Percentiles rank a stretch among this genome's conserved stretches.
Conservation (phyloP, 92 coral and sea anemone species). For the Chrysogorgia sp. region DNA sequence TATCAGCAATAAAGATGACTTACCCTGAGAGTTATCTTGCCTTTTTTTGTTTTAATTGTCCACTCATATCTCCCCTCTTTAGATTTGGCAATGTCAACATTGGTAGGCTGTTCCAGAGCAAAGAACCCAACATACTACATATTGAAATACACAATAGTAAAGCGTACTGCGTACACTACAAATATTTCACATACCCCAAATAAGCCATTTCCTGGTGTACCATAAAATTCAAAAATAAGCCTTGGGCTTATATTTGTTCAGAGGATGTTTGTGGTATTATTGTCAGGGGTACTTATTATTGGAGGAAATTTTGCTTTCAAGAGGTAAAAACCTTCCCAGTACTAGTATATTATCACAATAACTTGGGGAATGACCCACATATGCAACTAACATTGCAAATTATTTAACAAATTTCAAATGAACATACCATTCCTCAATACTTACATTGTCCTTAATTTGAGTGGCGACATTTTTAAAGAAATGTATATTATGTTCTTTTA, state of each 20-base stretch:
- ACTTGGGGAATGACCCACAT: too few relatives aligned
- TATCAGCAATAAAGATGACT: neutral
- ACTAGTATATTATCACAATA: too few relatives aligned
- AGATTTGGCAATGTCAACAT: neutral
- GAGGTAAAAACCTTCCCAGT: too few relatives aligned
- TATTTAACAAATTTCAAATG: too few relatives aligned
- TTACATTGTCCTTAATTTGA: conserved; percentile 70
- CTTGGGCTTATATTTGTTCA: too few relatives aligned
- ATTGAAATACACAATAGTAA: neutral
- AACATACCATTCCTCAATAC: conserved; percentile 1
- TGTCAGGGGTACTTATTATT: too few relatives aligned
- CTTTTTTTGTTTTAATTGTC: neutral
- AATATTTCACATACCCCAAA: too few relatives aligned
- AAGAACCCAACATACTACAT: conserved; percentile 6
- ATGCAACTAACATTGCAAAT: too few relatives aligned
- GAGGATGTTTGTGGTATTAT: too few relatives aligned
- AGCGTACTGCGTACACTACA: conserved; percentile 5
- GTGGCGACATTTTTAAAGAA: conserved; percentile 71
- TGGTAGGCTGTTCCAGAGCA: neutral
- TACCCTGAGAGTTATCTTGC: conserved; percentile 28
- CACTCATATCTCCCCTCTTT: neutral
- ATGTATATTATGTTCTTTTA: conserved; percentile 59
- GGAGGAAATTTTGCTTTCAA: too few relatives aligned
- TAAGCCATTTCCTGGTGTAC: too few relatives aligned
- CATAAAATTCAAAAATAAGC: too few relatives aligned